Conservation (phyloP, 2,113 vertebrate genomes). For the Edolisoma coerulescens region DNA sequence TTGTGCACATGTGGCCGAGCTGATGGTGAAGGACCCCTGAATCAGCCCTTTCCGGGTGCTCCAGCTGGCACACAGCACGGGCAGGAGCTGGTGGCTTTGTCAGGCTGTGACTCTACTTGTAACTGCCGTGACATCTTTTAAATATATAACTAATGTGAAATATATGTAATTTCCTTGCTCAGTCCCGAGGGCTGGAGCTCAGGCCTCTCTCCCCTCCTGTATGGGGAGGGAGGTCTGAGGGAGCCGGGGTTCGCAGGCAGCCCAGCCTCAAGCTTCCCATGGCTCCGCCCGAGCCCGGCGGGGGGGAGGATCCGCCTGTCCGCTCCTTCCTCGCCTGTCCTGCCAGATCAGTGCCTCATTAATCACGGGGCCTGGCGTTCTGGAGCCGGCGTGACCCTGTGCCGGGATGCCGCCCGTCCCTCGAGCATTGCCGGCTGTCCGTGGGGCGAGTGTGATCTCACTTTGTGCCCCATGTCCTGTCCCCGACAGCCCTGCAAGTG, state of each 20-base stretch:
- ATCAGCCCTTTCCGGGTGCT: neutral
- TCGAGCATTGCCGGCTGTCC: neutral
- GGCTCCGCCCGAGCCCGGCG: neutral
- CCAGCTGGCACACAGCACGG: fast-evolving
- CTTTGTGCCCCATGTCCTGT: neutral
- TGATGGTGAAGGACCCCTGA: neutral
- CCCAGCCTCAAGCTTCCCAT: neutral
- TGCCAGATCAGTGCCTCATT: neutral
- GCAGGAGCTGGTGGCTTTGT: neutral
- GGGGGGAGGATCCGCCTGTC: neutral
- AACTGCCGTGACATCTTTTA: neutral
- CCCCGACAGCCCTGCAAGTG: neutral
- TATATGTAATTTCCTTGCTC: neutral
- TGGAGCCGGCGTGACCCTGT: neutral
- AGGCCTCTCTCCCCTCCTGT: neutral
- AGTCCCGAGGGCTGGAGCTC: neutral
- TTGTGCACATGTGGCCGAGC: fast-evolving
- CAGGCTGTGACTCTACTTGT: neutral
- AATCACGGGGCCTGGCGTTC: neutral
- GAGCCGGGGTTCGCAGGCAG: fast-evolving
- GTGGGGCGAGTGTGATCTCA: neutral
- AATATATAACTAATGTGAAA: neutral
- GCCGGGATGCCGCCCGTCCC: neutral
- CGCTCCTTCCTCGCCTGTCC: neutral
- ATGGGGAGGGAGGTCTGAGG: neutral